These are phyloP conservation scores for Hippocampus comes DNA, from an alignment of 2,113 vertebrate species.

Conservation along the genomic window DNA sequence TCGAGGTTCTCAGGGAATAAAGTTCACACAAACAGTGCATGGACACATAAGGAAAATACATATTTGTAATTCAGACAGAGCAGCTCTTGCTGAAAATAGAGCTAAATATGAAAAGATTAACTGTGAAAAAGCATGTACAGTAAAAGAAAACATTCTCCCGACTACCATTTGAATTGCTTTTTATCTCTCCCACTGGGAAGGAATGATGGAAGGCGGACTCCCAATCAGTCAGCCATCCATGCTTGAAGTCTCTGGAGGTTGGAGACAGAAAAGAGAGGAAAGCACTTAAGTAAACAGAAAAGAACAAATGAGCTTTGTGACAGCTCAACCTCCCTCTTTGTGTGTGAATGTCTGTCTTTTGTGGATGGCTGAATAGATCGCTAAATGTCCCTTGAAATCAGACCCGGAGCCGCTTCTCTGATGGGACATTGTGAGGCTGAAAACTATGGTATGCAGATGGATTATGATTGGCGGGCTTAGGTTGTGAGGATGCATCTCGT, in stretches of 20 bases:
- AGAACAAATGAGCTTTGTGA: conserved; percentile 79
- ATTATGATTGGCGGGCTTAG: conserved; percentile 40
- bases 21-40: conserved; percentile 36
- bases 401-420: conserved; percentile 65
- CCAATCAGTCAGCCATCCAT: conserved; percentile 66
- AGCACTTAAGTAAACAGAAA: conserved; percentile 79
- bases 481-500: neutral
- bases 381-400: conserved; percentile 79
- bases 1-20: conserved; percentile 53
- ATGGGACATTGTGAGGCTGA: conserved; percentile 64
- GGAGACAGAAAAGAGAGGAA: conserved; percentile 57
- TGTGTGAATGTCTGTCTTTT: conserved; percentile 71
- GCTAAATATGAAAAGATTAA: conserved; percentile 30
- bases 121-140: conserved; percentile 60
- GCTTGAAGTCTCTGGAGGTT: conserved; percentile 69
- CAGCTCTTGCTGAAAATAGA: neutral
- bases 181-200: conserved; percentile 56
- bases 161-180: conserved; percentile 49
- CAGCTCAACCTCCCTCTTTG: conserved; percentile 62
- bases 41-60: neutral
- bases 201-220: conserved; percentile 39
- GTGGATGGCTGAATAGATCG: conserved; percentile 75
- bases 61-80: neutral
- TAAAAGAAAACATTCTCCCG: conserved; percentile 55
- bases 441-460: conserved; percentile 81